These are phyloP conservation scores for Sinella curviseta DNA, from an alignment of 1,140 invertebrate genomes.

Conservation along the genomic window DNA sequence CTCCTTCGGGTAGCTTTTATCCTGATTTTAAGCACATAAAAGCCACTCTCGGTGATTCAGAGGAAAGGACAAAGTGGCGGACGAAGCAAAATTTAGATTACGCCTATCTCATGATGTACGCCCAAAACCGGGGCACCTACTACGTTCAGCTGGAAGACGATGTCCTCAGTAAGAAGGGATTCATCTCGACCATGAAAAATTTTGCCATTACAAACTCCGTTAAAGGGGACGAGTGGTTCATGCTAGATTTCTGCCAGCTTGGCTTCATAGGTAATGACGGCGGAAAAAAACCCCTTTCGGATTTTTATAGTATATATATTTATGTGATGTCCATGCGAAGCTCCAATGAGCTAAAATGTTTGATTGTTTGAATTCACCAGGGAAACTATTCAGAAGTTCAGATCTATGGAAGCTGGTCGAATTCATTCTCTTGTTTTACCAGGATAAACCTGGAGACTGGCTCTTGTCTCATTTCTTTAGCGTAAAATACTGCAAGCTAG, in stretches of 20 bases:
- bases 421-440: constrained; percentile 93
- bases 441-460: constrained; percentile 97
- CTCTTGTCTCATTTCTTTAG: constrained; percentile 85
- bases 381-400: constrained; percentile 88
- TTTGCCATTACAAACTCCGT: constrained; percentile 79
- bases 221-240: constrained; percentile 80
- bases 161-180: constrained; percentile 83
- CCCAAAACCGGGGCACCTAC: constrained; percentile 63
- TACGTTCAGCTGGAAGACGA: constrained; percentile 91
- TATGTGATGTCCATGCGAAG: neutral
- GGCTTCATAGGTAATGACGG: constrained; percentile 87
- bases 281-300: constrained; percentile 26
- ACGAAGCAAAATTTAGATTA: constrained; percentile 97
- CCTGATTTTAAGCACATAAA: constrained; percentile 76
- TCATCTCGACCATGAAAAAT: constrained; percentile 82
- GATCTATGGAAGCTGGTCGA: constrained; percentile 85
- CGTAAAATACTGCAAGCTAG: constrained; percentile 85
- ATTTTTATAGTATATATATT: neutral
- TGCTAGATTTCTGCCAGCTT: constrained; percentile 90
- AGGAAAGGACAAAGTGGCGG: constrained; percentile 86
- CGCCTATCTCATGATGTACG: constrained; percentile 94
- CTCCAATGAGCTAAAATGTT: neutral
- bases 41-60: constrained; percentile 81
- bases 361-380: constrained; percentile 55
- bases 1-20: constrained; percentile 82